Evolutionary conservation across 2,113 vertebrate genomes (phyloP), one percentile per base, ranked within the genome.

Genomic region (Mesoclemmys tuberculata): DNA sequence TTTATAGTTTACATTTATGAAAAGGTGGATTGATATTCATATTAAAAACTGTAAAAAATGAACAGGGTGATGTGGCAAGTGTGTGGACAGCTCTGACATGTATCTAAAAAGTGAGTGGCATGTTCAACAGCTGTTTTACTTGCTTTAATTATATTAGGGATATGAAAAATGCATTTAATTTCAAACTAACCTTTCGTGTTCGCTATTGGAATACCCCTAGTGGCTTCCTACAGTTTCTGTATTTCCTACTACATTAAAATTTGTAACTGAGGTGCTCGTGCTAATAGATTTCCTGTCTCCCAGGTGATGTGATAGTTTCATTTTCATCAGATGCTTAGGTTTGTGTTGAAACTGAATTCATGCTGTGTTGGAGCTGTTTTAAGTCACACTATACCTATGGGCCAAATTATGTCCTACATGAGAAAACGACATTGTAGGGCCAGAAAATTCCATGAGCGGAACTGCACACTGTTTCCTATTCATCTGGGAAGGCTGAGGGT

Each of bases 1-100:
- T 98, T 98, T 98, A 98, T 95, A 94, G 97, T 96, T 97, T 98
- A 94, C 96, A 94, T 96, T 98, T 98, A 97, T 97, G 97, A 98
- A 98, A 97, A 96, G 96, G 94, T 84, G 95, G 97, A 97, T 98
- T 98, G 97, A 97, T 98, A 98, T 97, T 98, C 97, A 95, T 98
- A 97, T 98, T 97, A 97, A 98, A 98, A 98, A 96, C 80, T 92
- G 92, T 95, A 95, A 97, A 97, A 97, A 97, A 86, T 95, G 94
- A 96, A 92, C 92, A 94, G 94, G 96, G 95, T 98, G 96, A 96
- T 95, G 88, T 93, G 82, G 97, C 93, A 96, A 96, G 85, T 82
- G 93, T 89, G 35, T 95, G 97, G 98, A 96, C 97, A 98, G 97
- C 92, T 97, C 94, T 97, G 97, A 97, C 84, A 95, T 96, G 97